Conservation (phyloP, 2,888 invertebrate genomes). For the Caenorhabditis doughertyi region DNA sequence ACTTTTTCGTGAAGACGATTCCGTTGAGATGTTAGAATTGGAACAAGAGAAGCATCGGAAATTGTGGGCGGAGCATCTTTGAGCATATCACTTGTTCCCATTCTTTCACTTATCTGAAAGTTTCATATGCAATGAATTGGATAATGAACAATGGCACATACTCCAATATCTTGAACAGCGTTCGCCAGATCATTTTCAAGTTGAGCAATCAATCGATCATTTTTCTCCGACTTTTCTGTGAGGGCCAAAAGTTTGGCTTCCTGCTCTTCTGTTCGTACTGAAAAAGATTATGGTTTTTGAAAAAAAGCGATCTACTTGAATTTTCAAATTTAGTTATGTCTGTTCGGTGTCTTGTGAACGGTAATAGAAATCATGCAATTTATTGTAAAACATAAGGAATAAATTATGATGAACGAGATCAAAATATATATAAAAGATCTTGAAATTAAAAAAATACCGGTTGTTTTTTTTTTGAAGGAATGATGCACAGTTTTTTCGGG, state of each 20-base stretch:
- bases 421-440: constrained; percentile 15
- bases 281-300: constrained; percentile 3
- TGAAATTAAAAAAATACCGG: constrained; percentile 13
- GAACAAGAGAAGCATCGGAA: constrained; percentile 58
- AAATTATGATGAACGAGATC: not conserved
- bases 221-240: constrained; percentile 31
- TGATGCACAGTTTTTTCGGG: not conserved
- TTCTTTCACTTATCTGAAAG: constrained; percentile 30
- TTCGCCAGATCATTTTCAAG: constrained; percentile 68
- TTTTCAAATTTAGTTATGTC: not conserved
- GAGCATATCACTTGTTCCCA: constrained; percentile 61
- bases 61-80: constrained; percentile 9
- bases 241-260: constrained; percentile 40
- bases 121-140: not conserved
- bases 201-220: constrained; percentile 60
- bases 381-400: not conserved
- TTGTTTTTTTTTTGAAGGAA: not conserved
- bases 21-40: constrained; percentile 85
- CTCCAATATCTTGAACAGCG: constrained; percentile 49
- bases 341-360: too few relatives aligned
- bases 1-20: constrained; percentile 83
- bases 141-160: not conserved
- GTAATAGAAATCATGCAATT: too few relatives aligned
- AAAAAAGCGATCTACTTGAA: not conserved
- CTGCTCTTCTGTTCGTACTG: constrained; percentile 62